phyloP scores from a whole-genome alignment of 2,797 vertebrate genomes.

The Coranthus polyacanthus region DNA sequence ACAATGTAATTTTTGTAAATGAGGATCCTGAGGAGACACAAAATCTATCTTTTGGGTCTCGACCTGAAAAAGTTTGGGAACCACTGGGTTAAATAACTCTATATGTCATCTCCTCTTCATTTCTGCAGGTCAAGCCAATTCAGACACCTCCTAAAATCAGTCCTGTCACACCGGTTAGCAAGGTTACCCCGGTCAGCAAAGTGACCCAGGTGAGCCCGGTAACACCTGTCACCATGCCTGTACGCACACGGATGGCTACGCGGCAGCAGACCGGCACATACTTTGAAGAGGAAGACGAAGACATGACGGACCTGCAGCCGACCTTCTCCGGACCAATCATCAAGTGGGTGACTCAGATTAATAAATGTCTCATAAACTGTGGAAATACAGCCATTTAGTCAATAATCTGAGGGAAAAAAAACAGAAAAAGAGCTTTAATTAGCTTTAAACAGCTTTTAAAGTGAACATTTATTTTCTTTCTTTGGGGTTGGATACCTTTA shows the following conservation, averaged over 20 bases:
- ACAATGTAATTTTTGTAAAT: too few relatives aligned
- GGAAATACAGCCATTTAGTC: not conserved
- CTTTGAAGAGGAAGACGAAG: slow-evolving; percentile 90
- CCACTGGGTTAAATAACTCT: not conserved
- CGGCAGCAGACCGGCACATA: slow-evolving; percentile 76
- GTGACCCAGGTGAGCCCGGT: slow-evolving; percentile 39
- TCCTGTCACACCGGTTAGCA: slow-evolving; percentile 1
- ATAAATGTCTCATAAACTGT: too few relatives aligned
- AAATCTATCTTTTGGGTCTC: too few relatives aligned
- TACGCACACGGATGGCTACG: slow-evolving; percentile 83
- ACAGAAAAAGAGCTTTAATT: not conserved
- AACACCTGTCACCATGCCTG: slow-evolving; percentile 67
- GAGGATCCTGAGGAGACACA: too few relatives aligned
- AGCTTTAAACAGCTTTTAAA: too few relatives aligned
- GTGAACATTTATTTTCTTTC: too few relatives aligned
- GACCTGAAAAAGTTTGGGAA: too few relatives aligned
- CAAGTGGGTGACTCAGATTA: too few relatives aligned
- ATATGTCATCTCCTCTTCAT: too few relatives aligned
- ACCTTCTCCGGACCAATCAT: slow-evolving; percentile 95
- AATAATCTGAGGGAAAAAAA: not conserved
- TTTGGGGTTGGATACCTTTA: too few relatives aligned
- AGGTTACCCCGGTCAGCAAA: not conserved
- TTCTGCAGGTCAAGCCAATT: slow-evolving; percentile 41
- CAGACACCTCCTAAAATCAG: slow-evolving; percentile 7
- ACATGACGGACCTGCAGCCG: slow-evolving; percentile 91